These are phyloP conservation scores for Donacobius atricapilla DNA, from an alignment of 2,113 vertebrate species.

Conservation along the genomic window DNA sequence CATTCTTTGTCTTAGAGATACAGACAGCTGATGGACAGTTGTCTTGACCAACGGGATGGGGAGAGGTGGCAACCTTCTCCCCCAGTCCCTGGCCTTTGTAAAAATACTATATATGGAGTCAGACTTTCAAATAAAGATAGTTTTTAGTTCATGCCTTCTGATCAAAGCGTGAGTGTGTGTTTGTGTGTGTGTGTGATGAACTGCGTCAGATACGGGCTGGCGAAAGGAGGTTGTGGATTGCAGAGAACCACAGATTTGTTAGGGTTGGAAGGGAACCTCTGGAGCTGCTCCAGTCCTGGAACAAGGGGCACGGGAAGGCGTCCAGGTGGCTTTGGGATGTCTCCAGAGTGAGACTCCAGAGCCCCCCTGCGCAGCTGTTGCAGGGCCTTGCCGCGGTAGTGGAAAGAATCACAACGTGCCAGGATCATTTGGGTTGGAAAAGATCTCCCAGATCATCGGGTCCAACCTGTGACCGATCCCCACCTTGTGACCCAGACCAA, in stretches of 20 bases:
- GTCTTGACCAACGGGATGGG: too few relatives aligned
- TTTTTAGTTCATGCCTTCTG: too few relatives aligned
- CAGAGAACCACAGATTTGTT: not conserved
- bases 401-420: not conserved
- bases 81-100: too few relatives aligned
- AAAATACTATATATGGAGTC: too few relatives aligned
- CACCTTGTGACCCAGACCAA: not conserved
- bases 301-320: rapidly evolving
- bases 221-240: rapidly evolving
- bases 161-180: too few relatives aligned
- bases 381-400: not conserved
- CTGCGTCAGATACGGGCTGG: too few relatives aligned
- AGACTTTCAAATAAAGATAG: too few relatives aligned
- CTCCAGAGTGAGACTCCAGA: not conserved
- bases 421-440: rapidly evolving
- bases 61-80: too few relatives aligned
- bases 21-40: too few relatives aligned
- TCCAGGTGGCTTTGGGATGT: not conserved
- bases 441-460: too few relatives aligned
- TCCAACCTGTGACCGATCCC: not conserved
- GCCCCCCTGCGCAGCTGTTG: not conserved
- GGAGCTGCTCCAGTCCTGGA: not conserved
- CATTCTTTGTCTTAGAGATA: too few relatives aligned
- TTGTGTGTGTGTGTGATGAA: too few relatives aligned
- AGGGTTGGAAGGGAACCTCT: not conserved